Evolutionary conservation across 2,797 vertebrate species (phyloP).

Genomic region (Esox lucius): DNA sequence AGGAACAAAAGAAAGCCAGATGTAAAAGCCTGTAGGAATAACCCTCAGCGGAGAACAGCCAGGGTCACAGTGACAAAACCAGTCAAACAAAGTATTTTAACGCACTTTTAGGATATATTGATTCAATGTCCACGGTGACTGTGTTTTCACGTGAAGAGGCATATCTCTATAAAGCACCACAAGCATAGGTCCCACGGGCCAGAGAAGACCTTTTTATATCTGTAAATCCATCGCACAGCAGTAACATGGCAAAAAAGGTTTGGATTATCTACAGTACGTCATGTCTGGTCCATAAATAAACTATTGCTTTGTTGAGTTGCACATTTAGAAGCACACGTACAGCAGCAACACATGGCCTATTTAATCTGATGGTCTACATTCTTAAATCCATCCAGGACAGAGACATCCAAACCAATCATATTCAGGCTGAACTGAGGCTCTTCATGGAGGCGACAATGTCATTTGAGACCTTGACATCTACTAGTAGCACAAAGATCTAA

Average conservation of each 20-base stretch:
- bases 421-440: no score
- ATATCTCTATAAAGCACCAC: not conserved
- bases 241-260: not conserved
- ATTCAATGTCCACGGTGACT: not conserved
- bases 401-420: no score
- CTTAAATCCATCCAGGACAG: not conserved
- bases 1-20: not conserved
- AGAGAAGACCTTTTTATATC: not conserved
- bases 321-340: not conserved
- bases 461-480: not conserved
- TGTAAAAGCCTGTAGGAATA: constrained; percentile 9
- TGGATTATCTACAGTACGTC: not conserved
- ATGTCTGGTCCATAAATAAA: not conserved
- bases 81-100: not conserved
- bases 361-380: not conserved
- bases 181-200: not conserved
- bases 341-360: not conserved
- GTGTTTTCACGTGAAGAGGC: not conserved
- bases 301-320: not conserved
- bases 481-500: not conserved
- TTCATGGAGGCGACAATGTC: not conserved
- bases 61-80: not conserved
- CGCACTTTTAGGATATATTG: not conserved
- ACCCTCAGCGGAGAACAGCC: not conserved
- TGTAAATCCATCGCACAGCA: not conserved